Conservation (phyloP, 1,140 invertebrate genomes). For the Choristoneura fumiferana region DNA sequence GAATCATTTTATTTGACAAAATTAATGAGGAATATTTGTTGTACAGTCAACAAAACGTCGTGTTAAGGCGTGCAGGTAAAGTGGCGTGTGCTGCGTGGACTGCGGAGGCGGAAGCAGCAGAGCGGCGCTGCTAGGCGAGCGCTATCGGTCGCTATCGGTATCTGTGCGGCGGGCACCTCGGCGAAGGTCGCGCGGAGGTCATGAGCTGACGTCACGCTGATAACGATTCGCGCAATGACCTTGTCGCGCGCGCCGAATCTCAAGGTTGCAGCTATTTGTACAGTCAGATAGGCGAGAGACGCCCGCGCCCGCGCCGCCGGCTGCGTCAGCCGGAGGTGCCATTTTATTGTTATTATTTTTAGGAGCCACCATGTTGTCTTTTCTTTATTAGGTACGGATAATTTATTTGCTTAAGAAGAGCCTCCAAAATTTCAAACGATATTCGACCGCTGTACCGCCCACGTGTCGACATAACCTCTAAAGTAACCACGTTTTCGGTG, state of each 20-base stretch:
- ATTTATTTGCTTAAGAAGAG: not conserved
- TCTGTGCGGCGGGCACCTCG: slow-evolving; percentile 66
- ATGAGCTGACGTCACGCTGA: slow-evolving; percentile 72
- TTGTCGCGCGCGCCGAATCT: slow-evolving; percentile 73
- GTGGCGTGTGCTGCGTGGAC: too few relatives aligned
- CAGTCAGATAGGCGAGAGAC: slow-evolving; percentile 58
- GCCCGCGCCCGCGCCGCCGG: slow-evolving; percentile 36
- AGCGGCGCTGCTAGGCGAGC: slow-evolving; percentile 25
- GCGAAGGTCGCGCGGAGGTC: slow-evolving; percentile 54
- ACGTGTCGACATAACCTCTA: slow-evolving; percentile 3
- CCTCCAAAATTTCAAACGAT: not conserved
- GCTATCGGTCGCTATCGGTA: slow-evolving; percentile 68
- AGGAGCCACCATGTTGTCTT: slow-evolving; percentile 43
- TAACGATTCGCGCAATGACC: slow-evolving; percentile 77
- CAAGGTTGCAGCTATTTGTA: slow-evolving; percentile 75
- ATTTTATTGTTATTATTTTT: slow-evolving; percentile 57
- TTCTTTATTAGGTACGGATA: slow-evolving; percentile 23
- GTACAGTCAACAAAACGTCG: too few relatives aligned
- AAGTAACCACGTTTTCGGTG: not conserved
- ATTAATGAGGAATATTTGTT: too few relatives aligned
- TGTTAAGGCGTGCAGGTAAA: too few relatives aligned
- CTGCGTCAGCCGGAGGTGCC: slow-evolving; percentile 59
- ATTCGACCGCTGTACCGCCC: not conserved
- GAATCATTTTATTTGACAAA: too few relatives aligned
- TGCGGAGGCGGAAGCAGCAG: slow-evolving; percentile 25